A percentile compares a stretch with the other conserved stretches of the same genome.
These are phyloP conservation scores for Montipora sp. DNA, from an alignment of 64 coral and sea anemone genomes.

Conservation along the genomic window DNA sequence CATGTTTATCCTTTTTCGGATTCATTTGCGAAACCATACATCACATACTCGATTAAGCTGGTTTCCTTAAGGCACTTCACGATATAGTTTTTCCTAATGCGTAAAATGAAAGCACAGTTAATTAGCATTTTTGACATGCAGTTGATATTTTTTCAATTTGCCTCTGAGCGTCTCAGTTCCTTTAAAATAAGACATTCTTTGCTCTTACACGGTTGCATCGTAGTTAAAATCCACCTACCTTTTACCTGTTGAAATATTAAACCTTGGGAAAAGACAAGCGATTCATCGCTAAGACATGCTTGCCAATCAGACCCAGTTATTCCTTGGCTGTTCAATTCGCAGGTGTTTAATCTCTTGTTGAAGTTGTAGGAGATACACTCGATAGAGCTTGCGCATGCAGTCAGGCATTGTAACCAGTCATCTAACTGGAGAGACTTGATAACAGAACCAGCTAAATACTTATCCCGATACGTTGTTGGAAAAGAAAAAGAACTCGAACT, in stretches of 20 bases:
- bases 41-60: too few relatives aligned
- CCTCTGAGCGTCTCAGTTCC: background rate
- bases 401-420: background rate
- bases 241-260: background rate
- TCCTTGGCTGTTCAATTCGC: background rate
- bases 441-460: background rate
- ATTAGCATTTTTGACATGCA: too few relatives aligned
- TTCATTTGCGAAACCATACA: too few relatives aligned
- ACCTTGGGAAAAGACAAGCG: background rate
- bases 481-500: background rate
- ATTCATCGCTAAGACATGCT: background rate
- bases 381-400: background rate
- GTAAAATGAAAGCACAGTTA: too few relatives aligned
- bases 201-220: too few relatives aligned
- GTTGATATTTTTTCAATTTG: background rate
- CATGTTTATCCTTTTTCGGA: too few relatives aligned
- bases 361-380: conserved; percentile 5
- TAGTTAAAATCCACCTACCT: background rate
- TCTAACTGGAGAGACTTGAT: background rate
- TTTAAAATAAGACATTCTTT: background rate
- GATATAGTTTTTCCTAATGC: too few relatives aligned
- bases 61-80: background rate
- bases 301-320: background rate
- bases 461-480: background rate
- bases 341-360: background rate